These are phyloP conservation scores for Carassius carassius DNA, from an alignment of 2,113 vertebrate genomes.

Conservation along the genomic window DNA sequence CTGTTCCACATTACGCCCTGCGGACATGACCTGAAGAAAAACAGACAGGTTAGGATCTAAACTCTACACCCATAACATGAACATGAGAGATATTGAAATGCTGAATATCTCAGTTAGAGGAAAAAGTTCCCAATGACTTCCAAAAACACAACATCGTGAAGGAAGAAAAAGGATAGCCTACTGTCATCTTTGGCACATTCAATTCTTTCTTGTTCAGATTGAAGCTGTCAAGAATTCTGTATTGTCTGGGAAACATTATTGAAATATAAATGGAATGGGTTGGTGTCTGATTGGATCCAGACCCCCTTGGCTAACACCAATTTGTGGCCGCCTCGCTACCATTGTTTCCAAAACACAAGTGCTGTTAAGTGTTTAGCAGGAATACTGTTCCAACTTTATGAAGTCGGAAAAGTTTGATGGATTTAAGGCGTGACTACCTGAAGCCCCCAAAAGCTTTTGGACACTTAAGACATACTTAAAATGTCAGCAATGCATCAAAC, in stretches of 20 bases:
- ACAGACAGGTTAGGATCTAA: neutral
- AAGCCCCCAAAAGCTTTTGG: neutral
- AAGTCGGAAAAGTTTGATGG: neutral
- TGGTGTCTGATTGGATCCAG: constrained; percentile 36
- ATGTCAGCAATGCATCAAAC: constrained; percentile 1
- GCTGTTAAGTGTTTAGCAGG: neutral
- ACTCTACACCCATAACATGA: neutral
- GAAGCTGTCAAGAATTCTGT: constrained; percentile 5
- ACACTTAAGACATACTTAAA: neutral
- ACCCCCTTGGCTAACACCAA: neutral
- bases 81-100: neutral
- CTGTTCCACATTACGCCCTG: constrained; percentile 76
- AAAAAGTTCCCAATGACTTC: neutral
- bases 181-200: neutral
- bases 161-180: neutral
- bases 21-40: constrained; percentile 78
- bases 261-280: neutral
- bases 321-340: neutral
- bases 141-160: neutral
- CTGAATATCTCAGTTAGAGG: neutral
- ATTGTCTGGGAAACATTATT: constrained; percentile 10
- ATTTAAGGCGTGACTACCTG: neutral
- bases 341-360: constrained; percentile 4
- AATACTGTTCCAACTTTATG: neutral
- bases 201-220: neutral